Evolutionary conservation across 2,888 invertebrate genomes (phyloP).

Genomic region (Dascillus cervinus): DNA sequence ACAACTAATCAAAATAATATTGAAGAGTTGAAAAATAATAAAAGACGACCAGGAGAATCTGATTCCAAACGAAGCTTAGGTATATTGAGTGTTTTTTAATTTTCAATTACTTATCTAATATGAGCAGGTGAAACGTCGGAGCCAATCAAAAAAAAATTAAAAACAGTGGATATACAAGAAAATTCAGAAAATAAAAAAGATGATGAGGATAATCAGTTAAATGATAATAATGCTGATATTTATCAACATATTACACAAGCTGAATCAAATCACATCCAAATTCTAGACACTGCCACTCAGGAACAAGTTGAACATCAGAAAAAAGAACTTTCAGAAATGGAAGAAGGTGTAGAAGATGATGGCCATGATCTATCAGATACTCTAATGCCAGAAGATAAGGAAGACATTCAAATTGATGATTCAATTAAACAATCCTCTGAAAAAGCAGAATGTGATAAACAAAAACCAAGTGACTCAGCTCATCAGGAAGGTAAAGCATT

Average conservation of each 20-base stretch:
- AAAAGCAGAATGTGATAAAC: slow-evolving; percentile 41
- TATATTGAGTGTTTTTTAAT: slow-evolving; percentile 6
- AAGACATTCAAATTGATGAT: slow-evolving; percentile 33
- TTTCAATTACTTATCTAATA: slow-evolving; percentile 5
- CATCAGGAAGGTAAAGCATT: slow-evolving; percentile 35
- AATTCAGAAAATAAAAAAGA: slow-evolving; percentile 39
- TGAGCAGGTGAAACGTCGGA: slow-evolving; percentile 52
- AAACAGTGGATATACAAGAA: slow-evolving; percentile 45
- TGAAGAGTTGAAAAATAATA: slow-evolving; percentile 41
- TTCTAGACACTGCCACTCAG: slow-evolving; percentile 68
- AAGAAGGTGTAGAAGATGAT: slow-evolving; percentile 51
- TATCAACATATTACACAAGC: slow-evolving; percentile 82
- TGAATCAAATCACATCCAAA: slow-evolving; percentile 32
- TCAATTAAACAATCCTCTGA: slow-evolving; percentile 41
- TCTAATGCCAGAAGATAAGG: slow-evolving; percentile 32
- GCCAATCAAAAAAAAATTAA: slow-evolving; percentile 55
- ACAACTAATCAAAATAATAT: slow-evolving; percentile 21
- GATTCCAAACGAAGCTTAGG: slow-evolving; percentile 64
- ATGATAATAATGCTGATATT: slow-evolving; percentile 41
- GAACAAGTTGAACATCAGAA: slow-evolving; percentile 62
- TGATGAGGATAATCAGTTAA: slow-evolving; percentile 42
- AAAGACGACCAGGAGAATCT: slow-evolving; percentile 65
- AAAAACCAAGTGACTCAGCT: slow-evolving; percentile 45
- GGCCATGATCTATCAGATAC: slow-evolving; percentile 49
- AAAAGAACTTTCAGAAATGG: no score